Percentiles rank a stretch among this genome's conserved stretches.
Conservation (phyloP, 2,888 invertebrate genomes). For the Tenthredo mesomela region DNA sequence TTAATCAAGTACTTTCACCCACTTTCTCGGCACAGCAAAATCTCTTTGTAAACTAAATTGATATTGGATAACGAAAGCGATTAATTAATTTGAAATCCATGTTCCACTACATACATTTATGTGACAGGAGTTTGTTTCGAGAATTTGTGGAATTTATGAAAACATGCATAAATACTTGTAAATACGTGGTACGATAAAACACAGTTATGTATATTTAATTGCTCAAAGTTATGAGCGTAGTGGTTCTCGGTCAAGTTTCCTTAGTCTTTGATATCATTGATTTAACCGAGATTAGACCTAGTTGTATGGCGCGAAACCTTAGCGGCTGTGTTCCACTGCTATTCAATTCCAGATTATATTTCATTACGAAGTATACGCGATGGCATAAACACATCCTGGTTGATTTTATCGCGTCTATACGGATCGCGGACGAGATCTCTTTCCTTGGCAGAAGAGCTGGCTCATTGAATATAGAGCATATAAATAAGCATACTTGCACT, state of each 20-base stretch:
- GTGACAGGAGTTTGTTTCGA: background rate
- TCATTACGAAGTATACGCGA: background rate
- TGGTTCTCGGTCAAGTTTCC: background rate
- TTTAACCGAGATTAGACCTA: background rate
- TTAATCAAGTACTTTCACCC: background rate
- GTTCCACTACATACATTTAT: background rate
- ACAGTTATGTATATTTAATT: constrained; percentile 23
- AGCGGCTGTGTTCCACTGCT: background rate
- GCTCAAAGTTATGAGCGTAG: background rate
- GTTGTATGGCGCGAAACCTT: background rate
- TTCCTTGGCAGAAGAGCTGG: background rate
- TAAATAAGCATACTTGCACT: background rate
- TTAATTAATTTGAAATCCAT: background rate
- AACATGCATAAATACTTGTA: background rate
- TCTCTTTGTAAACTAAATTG: background rate
- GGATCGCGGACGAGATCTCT: constrained; percentile 1
- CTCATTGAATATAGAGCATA: background rate
- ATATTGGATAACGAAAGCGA: background rate
- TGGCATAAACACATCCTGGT: background rate
- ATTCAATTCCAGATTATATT: background rate
- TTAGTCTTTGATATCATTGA: constrained; percentile 16
- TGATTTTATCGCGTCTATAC: background rate
- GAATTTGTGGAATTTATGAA: background rate
- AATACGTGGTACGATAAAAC: constrained; percentile 8
- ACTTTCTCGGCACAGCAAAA: background rate